These are phyloP conservation scores for Cyphomyrmex costatus DNA, from an alignment of 1,140 invertebrate genomes.

Conservation along the genomic window DNA sequence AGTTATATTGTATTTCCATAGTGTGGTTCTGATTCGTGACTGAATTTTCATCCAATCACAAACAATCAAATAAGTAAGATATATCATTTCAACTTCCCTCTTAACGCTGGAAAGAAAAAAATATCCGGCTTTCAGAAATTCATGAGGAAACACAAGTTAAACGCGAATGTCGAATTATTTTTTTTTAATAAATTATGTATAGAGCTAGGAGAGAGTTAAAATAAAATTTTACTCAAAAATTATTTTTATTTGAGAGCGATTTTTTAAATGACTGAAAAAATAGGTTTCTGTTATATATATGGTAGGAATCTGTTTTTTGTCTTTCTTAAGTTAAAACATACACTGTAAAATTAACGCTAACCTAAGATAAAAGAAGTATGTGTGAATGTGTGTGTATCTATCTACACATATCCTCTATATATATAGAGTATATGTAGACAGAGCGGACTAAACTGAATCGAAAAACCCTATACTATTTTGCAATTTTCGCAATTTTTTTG, in stretches of 20 bases:
- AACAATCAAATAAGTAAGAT: no score
- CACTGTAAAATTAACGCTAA: conserved; percentile 5
- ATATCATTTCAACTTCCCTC: conserved; percentile 8
- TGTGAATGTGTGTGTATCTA: no score
- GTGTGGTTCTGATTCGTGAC: not conserved
- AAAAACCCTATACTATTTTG: no score
- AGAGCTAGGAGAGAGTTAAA: not conserved
- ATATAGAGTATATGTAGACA: no score
- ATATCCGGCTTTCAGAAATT: not conserved
- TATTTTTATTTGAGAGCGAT: not conserved
- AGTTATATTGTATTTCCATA: not conserved
- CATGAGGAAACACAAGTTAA: not conserved
- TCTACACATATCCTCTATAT: no score
- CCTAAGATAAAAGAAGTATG: no score
- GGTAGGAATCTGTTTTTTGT: not conserved
- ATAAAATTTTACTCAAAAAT: not conserved
- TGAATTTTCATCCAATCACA: not conserved
- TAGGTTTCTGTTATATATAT: not conserved
- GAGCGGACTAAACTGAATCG: no score
- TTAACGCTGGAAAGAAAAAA: not conserved
- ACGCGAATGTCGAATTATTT: not conserved
- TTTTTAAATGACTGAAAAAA: not conserved
- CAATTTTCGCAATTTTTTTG: no score
- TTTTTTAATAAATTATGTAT: not conserved
- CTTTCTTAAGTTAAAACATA: not conserved